These are phyloP conservation scores for Trogon melanurus DNA, from an alignment of 2,113 vertebrate genomes.

Conservation along the genomic window DNA sequence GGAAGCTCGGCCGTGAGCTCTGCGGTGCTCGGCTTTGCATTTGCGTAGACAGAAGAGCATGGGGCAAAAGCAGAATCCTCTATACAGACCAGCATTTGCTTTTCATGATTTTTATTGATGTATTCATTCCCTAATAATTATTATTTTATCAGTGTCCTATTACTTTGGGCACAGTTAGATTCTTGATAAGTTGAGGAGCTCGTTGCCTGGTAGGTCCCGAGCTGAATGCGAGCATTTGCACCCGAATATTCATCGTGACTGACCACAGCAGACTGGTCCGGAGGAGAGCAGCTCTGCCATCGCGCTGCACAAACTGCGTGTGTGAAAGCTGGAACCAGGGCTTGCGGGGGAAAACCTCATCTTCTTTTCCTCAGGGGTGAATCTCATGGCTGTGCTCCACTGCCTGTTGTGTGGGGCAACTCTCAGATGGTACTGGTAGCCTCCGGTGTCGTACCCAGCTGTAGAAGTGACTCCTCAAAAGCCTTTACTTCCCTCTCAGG, in stretches of 20 bases:
- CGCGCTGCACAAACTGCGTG: accelerated
- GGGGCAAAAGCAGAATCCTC: not conserved
- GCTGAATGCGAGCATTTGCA: not conserved
- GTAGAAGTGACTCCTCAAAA: not conserved
- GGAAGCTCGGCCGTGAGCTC: not conserved
- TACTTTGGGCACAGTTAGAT: not conserved
- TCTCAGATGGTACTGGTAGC: not conserved
- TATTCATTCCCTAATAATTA: not conserved
- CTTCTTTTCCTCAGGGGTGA: not conserved
- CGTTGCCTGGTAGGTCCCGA: not conserved
- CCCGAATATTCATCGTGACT: not conserved
- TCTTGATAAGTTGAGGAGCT: not conserved
- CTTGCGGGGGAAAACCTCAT: not conserved
- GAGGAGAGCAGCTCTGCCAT: not conserved
- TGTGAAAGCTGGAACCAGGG: not conserved
- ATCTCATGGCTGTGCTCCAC: not conserved
- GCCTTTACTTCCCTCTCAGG: not conserved
- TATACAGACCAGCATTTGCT: not conserved
- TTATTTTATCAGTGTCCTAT: not conserved
- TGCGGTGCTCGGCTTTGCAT: not conserved
- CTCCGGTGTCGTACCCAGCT: not conserved
- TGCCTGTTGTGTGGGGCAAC: not conserved
- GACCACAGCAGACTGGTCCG: not conserved
- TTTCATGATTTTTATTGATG: not conserved
- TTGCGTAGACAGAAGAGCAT: not conserved